Conservation (phyloP, 2,797 vertebrate genomes). For the Micromesistius poutassou region DNA sequence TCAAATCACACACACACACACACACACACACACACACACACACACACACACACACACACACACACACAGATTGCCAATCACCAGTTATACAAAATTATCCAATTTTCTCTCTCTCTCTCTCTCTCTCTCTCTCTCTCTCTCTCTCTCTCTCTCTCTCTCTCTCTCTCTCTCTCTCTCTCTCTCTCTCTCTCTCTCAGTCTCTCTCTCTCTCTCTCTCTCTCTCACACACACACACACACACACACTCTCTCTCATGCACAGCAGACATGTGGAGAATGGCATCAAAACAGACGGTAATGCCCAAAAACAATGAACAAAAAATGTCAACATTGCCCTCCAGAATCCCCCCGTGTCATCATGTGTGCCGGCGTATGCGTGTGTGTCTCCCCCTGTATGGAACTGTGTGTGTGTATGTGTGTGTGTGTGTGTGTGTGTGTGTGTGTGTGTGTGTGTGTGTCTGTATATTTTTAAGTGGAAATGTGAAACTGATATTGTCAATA, state of each 20-base stretch:
- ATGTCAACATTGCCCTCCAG: neutral
- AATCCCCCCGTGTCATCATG: too few relatives aligned
- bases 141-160: neutral
- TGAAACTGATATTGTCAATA: neutral
- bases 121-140: neutral
- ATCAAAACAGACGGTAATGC: neutral
- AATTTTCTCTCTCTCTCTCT: neutral
- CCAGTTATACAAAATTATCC: neutral
- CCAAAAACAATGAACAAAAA: neutral
- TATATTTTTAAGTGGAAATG: neutral
- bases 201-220: neutral
- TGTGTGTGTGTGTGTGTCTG: too few relatives aligned
- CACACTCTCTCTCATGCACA: neutral
- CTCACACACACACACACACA: too few relatives aligned
- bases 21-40: neutral
- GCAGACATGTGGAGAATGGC: neutral
- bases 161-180: neutral
- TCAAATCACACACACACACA: neutral
- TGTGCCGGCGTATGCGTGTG: too few relatives aligned
- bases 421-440: too few relatives aligned
- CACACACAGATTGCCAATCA: neutral
- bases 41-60: neutral
- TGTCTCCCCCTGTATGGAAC: too few relatives aligned
- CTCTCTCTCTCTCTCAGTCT: neutral
- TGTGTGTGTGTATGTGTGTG: too few relatives aligned